Evolutionary conservation across 2,113 vertebrate genomes (phyloP).

Genomic region (Corythaeola cristata): DNA sequence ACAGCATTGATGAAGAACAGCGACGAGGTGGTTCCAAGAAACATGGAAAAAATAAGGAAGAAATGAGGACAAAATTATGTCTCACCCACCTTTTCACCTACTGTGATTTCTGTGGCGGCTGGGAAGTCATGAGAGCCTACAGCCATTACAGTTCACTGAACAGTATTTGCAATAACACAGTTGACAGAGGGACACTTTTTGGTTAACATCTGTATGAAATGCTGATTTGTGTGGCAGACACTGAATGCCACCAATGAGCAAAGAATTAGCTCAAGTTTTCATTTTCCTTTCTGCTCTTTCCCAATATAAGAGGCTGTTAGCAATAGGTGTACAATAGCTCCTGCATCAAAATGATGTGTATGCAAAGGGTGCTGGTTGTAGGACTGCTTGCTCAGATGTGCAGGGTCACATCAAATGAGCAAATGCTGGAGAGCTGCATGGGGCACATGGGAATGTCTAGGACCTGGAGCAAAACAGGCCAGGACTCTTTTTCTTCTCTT

Average conservation of each 20-base stretch:
- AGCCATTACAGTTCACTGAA: neutral
- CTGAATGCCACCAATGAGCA: neutral
- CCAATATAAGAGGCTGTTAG: neutral
- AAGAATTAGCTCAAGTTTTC: neutral
- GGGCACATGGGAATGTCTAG: neutral
- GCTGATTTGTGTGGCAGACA: neutral
- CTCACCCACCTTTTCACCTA: accelerated
- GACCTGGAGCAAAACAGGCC: neutral
- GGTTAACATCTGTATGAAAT: neutral
- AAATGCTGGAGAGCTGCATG: neutral
- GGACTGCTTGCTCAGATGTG: neutral
- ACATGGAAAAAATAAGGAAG: neutral
- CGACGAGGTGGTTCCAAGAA: neutral
- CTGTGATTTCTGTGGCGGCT: neutral
- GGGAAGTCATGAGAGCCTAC: neutral
- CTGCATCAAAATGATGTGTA: neutral
- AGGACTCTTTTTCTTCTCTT: neutral
- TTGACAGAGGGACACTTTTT: neutral
- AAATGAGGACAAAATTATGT: neutral
- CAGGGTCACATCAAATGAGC: neutral
- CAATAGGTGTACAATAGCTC: neutral
- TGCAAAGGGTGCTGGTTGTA: neutral
- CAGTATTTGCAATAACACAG: neutral
- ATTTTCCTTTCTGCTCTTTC: neutral
- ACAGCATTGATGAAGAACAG: neutral